phyloP scores from a whole-genome alignment of 2,113 vertebrate genomes.

The Lanius collurio region DNA sequence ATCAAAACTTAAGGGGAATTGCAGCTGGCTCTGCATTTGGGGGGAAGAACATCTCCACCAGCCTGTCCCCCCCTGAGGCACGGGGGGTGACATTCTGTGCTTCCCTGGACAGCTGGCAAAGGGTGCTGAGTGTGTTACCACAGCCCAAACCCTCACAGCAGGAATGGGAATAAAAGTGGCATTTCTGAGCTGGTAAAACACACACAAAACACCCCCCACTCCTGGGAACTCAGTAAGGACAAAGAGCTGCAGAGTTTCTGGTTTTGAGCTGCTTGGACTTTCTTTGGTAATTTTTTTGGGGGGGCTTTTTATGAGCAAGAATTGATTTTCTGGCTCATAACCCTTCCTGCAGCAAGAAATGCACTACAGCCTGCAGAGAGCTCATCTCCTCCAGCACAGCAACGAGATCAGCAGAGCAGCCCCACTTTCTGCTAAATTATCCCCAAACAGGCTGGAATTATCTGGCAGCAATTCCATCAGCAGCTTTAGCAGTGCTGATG shows the following conservation, averaged over 20 bases:
- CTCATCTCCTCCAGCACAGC: neutral
- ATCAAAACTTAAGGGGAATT: neutral
- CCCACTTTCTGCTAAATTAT: neutral
- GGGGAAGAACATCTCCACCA: rapidly evolving
- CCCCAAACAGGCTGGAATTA: neutral
- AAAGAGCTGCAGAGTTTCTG: neutral
- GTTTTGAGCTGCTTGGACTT: neutral
- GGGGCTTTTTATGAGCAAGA: neutral
- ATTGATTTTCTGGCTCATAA: neutral
- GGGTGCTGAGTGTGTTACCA: neutral
- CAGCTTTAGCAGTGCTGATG: neutral
- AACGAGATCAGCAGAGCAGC: neutral
- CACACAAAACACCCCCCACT: too few species aligned
- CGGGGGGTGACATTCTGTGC: neutral
- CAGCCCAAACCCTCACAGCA: neutral
- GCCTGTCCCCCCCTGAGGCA: neutral
- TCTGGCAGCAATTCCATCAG: neutral
- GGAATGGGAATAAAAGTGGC: neutral
- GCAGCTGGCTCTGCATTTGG: neutral
- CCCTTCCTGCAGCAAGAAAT: neutral
- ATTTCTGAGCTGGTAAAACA: neutral
- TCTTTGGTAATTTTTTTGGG: neutral
- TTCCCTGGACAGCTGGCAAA: neutral
- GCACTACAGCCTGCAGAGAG: neutral
- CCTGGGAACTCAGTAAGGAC: rapidly evolving